Percentiles rank a stretch among this genome's conserved stretches.
Conservation (phyloP, 2,797 vertebrate genomes). For the Galagoides demidoff region DNA sequence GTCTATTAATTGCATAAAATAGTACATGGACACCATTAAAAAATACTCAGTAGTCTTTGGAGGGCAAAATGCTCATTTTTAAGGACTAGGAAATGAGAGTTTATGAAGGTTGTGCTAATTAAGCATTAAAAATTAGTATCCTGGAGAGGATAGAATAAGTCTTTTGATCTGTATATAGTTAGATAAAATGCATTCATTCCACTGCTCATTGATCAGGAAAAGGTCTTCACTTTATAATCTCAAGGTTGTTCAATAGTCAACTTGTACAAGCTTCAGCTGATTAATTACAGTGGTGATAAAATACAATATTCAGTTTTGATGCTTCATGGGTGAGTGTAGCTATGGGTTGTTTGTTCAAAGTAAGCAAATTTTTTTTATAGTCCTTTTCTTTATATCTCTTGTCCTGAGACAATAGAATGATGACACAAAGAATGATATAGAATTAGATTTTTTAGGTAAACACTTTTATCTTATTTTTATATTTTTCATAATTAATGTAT, state of each 20-base stretch:
- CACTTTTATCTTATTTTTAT: neutral
- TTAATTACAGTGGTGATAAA: neutral
- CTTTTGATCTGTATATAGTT: conserved; percentile 13
- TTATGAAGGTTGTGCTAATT: conserved; percentile 33
- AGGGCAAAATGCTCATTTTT: conserved; percentile 9
- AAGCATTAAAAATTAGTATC: conserved; percentile 24
- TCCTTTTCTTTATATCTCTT: neutral
- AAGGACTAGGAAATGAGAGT: conserved; percentile 1
- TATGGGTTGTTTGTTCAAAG: neutral
- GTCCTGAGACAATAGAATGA: neutral
- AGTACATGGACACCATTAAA: neutral
- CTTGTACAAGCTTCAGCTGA: neutral
- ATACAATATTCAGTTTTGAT: neutral
- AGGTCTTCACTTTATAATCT: neutral
- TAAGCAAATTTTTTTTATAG: neutral
- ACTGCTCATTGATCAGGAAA: conserved; percentile 45
- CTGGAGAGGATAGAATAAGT: neutral
- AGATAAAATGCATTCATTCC: conserved; percentile 23
- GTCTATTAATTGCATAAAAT: neutral
- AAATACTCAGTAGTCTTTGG: neutral
- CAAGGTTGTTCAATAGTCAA: neutral
- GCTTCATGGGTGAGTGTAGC: neutral
- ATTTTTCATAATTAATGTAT: neutral
- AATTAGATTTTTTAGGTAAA: neutral
- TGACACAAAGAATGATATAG: neutral